Evolutionary conservation across 1,140 invertebrate species (phyloP).

Genomic region (Pantala flavescens): DNA sequence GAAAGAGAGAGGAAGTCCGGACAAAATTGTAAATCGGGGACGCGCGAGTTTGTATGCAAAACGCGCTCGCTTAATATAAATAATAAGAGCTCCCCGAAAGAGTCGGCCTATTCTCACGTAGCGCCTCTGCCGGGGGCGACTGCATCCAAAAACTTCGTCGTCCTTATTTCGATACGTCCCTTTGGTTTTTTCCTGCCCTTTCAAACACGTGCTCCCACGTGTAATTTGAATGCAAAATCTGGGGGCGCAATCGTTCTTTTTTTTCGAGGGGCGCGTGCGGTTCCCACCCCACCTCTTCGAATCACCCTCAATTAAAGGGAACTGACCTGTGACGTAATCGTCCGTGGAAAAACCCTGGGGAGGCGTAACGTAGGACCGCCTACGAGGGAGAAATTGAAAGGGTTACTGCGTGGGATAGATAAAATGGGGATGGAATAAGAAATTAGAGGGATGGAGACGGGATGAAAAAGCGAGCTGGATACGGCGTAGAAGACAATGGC

Average conservation of each 20-base stretch:
- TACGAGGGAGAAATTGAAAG: not conserved
- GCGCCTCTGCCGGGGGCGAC: no score
- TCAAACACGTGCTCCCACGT: not conserved
- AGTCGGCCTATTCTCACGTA: no score
- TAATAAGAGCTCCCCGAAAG: no score
- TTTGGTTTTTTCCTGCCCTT: not conserved
- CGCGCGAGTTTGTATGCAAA: no score
- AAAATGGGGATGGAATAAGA: not conserved
- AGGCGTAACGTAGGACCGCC: no score
- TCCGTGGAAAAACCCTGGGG: not conserved
- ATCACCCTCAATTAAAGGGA: not conserved
- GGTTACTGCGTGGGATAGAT: not conserved
- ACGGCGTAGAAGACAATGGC: not conserved
- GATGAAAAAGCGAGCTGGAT: not conserved
- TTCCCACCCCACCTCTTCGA: not conserved
- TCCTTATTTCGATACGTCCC: no score
- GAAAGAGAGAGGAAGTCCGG: no score
- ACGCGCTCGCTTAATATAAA: no score
- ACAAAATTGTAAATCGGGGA: no score
- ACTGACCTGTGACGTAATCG: not conserved
- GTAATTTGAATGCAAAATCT: constrained; percentile 7
- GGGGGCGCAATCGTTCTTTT: not conserved
- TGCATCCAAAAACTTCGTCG: no score
- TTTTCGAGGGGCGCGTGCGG: not conserved
- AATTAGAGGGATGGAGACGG: not conserved